Conservation (phyloP, 2,113 vertebrate species). For the Rhipidura dahli region DNA sequence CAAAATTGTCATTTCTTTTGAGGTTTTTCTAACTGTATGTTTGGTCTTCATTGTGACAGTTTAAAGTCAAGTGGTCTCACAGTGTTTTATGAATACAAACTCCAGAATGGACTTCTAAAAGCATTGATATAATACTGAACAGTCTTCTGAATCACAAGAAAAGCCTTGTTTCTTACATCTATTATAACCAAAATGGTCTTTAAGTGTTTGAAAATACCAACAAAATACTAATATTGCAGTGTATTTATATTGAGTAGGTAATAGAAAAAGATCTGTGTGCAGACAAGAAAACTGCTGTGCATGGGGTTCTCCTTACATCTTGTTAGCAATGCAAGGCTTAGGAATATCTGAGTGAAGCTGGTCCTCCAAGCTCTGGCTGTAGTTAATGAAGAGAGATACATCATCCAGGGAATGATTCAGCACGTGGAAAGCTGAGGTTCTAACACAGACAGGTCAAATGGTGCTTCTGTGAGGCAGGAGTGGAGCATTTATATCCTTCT, state of each 20-base stretch:
- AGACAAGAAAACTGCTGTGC: neutral
- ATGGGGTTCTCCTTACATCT: neutral
- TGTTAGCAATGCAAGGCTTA: neutral
- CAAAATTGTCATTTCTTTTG: slow-evolving; percentile 3
- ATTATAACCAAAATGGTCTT: neutral
- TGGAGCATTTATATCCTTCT: neutral
- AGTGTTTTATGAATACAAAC: neutral
- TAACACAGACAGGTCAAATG: neutral
- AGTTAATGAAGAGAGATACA: neutral
- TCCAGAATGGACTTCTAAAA: neutral
- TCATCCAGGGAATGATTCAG: neutral
- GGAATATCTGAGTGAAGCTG: neutral
- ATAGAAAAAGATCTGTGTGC: neutral
- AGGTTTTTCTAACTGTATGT: neutral
- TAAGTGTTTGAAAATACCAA: neutral
- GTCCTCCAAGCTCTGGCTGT: neutral
- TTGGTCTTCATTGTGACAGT: neutral
- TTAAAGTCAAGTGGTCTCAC: neutral
- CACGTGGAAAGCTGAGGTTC: neutral
- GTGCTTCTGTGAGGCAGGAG: neutral
- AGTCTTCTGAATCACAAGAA: neutral
- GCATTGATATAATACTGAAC: neutral
- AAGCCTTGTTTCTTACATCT: neutral
- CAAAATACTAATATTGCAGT: neutral
- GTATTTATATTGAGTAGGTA: neutral